phyloP scores from a whole-genome alignment of 2,888 invertebrate species.

The Lepidochitona cinerea region DNA sequence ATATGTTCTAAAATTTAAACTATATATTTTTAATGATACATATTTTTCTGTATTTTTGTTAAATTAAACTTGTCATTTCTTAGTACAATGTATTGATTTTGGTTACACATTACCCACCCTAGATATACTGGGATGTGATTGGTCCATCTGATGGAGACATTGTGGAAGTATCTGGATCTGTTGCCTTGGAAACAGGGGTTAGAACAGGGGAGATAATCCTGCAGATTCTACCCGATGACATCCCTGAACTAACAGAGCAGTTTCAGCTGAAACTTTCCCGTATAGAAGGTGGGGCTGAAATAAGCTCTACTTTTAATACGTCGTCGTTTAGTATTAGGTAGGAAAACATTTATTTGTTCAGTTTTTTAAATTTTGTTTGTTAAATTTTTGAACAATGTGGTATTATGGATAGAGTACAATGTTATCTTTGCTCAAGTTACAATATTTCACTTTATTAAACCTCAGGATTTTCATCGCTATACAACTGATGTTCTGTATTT shows the following conservation, averaged over 20 bases:
- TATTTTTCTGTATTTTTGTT: too few relatives aligned
- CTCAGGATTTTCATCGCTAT: too few relatives aligned
- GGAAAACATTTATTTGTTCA: background rate
- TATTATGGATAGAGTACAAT: too few relatives aligned
- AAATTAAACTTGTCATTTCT: too few relatives aligned
- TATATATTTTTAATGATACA: too few relatives aligned
- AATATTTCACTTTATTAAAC: too few relatives aligned
- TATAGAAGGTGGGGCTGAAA: slow-evolving; percentile 66
- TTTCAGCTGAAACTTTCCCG: slow-evolving; percentile 48
- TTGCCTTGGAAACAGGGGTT: slow-evolving; percentile 43
- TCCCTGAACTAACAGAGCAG: slow-evolving; percentile 62
- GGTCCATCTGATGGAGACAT: slow-evolving; percentile 51
- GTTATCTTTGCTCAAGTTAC: too few relatives aligned
- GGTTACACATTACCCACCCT: background rate
- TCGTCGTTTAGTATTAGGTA: slow-evolving; percentile 61
- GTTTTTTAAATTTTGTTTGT: too few relatives aligned
- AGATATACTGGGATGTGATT: slow-evolving; percentile 62
- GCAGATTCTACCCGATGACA: slow-evolving; percentile 57
- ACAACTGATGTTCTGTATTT: too few relatives aligned
- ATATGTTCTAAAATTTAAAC: too few relatives aligned
- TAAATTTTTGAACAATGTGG: too few relatives aligned
- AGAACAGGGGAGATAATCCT: slow-evolving; percentile 51
- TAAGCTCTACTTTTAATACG: slow-evolving; percentile 46
- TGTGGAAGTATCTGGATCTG: slow-evolving; percentile 49
- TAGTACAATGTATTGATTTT: too few relatives aligned